Percentiles rank a stretch among this genome's conserved stretches.
Conservation (phyloP, 2,888 invertebrate species). For the Ormyrus labotus region DNA sequence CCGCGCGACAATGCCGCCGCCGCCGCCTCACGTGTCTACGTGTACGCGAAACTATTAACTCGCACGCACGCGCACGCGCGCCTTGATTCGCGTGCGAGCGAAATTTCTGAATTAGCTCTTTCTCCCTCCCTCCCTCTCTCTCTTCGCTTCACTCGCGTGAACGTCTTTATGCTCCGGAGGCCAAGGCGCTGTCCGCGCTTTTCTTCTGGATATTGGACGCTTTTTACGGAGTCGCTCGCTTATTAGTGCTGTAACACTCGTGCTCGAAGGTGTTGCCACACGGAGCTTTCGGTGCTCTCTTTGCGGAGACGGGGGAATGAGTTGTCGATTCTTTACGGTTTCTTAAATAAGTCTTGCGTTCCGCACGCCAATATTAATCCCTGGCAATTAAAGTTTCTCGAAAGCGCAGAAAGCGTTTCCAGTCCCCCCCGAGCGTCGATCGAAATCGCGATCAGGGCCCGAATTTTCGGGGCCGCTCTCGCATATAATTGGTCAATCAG, state of each 20-base stretch:
- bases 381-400: too few species aligned
- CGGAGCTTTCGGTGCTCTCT: too few species aligned
- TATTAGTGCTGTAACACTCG: too few species aligned
- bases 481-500: slow-evolving; percentile 58
- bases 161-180: slow-evolving; percentile 8
- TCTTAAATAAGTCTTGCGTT: too few species aligned
- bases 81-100: background rate
- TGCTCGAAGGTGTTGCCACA: too few species aligned
- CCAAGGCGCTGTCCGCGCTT: too few species aligned
- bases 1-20: slow-evolving; percentile 36
- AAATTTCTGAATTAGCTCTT: slow-evolving; percentile 60
- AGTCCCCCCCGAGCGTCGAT: background rate
- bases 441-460: background rate
- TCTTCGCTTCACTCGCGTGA: slow-evolving; percentile 56
- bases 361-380: too few species aligned
- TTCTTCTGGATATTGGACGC: too few species aligned
- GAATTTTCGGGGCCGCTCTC: slow-evolving; percentile 4
- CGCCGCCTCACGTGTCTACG: background rate
- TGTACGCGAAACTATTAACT: background rate
- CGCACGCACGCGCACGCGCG: background rate
- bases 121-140: slow-evolving; percentile 18
- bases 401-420: background rate
- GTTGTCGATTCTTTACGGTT: too few species aligned
- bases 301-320: too few species aligned
- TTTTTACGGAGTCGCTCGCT: too few species aligned